Evolutionary conservation across 2,888 invertebrate genomes (phyloP).

Genomic region (Caenorhabditis sp.): DNA sequence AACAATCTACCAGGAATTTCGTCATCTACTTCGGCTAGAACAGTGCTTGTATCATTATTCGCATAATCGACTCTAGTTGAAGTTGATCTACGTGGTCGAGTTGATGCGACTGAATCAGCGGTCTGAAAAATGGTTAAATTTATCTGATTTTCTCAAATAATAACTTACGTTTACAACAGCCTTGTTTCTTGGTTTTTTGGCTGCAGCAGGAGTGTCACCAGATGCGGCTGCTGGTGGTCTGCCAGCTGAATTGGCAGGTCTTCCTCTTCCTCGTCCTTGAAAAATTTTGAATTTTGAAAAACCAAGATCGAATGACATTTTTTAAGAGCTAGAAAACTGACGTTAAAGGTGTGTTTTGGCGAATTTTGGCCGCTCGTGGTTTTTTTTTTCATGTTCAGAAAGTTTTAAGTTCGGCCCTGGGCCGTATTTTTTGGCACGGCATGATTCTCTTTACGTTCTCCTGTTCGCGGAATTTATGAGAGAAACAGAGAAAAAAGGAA

Average conservation of each 20-base stretch:
- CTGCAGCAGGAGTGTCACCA: constrained; percentile 9
- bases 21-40: constrained; percentile 63
- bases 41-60: constrained; percentile 65
- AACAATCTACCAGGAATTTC: constrained; percentile 67
- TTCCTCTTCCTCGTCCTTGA: constrained; percentile 54
- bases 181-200: constrained; percentile 25
- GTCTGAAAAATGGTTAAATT: constrained; percentile 5
- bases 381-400: too few species aligned
- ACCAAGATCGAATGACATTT: too few species aligned
- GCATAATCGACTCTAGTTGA: constrained; percentile 65
- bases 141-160: neutral
- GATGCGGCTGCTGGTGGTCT: constrained; percentile 16
- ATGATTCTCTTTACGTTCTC: too few species aligned
- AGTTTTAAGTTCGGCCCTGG: too few species aligned
- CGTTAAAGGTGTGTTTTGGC: constrained; percentile 2
- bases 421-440: too few species aligned
- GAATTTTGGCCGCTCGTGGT: too few species aligned
- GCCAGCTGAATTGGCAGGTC: constrained; percentile 13
- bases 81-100: constrained; percentile 66
- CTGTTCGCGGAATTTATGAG: too few species aligned
- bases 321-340: neutral
- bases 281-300: constrained; percentile 4
- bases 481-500: too few species aligned
- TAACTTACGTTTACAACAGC: constrained; percentile 12
- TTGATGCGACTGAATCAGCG: constrained; percentile 52